phyloP scores from a whole-genome alignment of 2,888 invertebrate genomes.

The Mycogona germanica region DNA sequence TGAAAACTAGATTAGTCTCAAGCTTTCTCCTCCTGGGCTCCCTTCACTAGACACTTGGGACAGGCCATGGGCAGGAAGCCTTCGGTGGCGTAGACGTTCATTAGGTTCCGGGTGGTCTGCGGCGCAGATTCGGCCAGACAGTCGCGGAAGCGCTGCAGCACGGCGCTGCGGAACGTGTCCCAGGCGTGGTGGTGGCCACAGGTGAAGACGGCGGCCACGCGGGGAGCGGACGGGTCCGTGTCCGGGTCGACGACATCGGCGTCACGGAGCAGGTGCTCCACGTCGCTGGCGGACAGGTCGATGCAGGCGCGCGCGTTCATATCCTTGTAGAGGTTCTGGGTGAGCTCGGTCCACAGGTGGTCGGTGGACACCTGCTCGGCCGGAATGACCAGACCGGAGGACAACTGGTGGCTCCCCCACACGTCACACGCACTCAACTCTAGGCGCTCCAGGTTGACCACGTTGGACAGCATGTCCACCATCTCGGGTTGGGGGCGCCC shows the following conservation, averaged over 20 bases:
- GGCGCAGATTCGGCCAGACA: constrained; percentile 1
- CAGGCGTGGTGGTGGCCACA: constrained; percentile 17
- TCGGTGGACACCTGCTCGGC: no score
- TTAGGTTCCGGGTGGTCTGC: constrained; percentile 3
- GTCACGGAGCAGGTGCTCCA: not conserved
- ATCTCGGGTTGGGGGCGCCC: not conserved
- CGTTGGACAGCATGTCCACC: not conserved
- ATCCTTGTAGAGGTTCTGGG: not conserved
- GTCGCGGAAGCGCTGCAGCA: constrained; percentile 15
- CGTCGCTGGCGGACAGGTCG: not conserved
- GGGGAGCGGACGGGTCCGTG: not conserved
- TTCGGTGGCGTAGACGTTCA: constrained; percentile 9
- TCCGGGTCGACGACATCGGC: no score
- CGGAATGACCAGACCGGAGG: no score
- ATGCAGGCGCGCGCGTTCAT: not conserved
- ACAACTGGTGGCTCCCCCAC: no score
- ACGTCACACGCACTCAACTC: not conserved
- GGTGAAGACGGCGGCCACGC: constrained; percentile 13
- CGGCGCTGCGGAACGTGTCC: not conserved
- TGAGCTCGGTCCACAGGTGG: not conserved
- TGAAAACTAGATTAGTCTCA: no score
- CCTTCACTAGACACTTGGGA: constrained; percentile 17
- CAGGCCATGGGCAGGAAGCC: constrained; percentile 18
- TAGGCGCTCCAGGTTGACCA: not conserved
- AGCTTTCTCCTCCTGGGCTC: constrained; percentile 12